Conservation (phyloP, 2,888 invertebrate genomes). For the Drosophila meridionalis region DNA sequence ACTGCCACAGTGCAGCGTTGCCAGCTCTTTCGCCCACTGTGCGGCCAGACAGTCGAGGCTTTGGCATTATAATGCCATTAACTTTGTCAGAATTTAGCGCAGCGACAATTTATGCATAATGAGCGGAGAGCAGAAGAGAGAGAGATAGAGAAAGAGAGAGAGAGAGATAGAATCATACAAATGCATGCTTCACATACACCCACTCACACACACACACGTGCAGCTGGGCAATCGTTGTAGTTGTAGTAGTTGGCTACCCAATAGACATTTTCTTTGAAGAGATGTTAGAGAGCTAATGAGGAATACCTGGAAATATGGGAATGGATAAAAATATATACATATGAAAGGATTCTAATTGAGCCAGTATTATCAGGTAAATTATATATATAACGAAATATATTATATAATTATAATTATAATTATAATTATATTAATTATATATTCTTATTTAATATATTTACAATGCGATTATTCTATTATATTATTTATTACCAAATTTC, state of each 20-base stretch:
- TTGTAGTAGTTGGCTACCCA: neutral
- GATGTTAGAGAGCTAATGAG: neutral
- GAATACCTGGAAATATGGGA: neutral
- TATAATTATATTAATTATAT: no score
- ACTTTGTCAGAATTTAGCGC: constrained; percentile 81
- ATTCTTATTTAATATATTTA: no score
- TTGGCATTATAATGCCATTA: constrained; percentile 81
- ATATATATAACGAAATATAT: no score
- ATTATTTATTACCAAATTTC: no score
- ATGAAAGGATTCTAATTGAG: no score
- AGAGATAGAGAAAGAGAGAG: neutral
- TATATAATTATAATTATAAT: no score
- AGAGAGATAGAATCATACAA: constrained; percentile 12
- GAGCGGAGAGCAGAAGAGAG: constrained; percentile 46
- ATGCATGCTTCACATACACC: constrained; percentile 1
- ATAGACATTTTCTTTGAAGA: neutral
- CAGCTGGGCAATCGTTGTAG: neutral
- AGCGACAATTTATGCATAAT: constrained; percentile 78
- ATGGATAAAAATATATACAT: neutral
- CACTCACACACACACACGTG: constrained; percentile 29
- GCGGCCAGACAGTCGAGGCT: constrained; percentile 42
- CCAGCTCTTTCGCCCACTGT: constrained; percentile 17
- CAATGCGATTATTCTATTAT: no score
- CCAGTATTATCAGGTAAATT: no score
- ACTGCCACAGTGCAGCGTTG: constrained; percentile 12